A percentile compares a stretch with the other conserved stretches of the same genome.
These are phyloP conservation scores for Margarornis squamiger DNA, from an alignment of 2,797 vertebrate genomes.

Conservation along the genomic window DNA sequence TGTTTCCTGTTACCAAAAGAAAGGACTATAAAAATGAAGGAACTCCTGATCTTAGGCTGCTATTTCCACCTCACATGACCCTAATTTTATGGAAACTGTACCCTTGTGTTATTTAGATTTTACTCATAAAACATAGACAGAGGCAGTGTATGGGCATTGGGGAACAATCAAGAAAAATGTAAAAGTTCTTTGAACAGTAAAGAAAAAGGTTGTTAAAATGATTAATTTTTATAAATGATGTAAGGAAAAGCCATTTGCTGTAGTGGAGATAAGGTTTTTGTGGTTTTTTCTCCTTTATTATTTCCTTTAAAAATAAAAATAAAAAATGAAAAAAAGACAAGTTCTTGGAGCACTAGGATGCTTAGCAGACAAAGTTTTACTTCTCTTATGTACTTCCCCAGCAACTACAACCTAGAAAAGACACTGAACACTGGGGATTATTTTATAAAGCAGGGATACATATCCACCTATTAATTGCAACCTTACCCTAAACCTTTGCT, in stretches of 20 bases:
- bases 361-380: neutral
- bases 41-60: slow-evolving; percentile 44
- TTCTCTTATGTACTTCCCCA: neutral
- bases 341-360: neutral
- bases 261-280: neutral
- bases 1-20: slow-evolving; percentile 34
- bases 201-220: slow-evolving; percentile 15
- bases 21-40: slow-evolving; percentile 47
- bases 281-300: neutral
- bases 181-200: neutral
- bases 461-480: neutral
- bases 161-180: slow-evolving; percentile 49
- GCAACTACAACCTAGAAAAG: neutral
- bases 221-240: slow-evolving; percentile 15
- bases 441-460: neutral
- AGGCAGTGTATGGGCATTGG: neutral
- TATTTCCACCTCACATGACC: slow-evolving; percentile 30
- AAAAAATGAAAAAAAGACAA: neutral
- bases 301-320: neutral
- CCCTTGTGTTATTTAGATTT: slow-evolving; percentile 22
- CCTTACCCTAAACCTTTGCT: neutral
- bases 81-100: slow-evolving; percentile 13
- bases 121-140: slow-evolving; percentile 19
- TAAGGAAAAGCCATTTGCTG: slow-evolving; percentile 36
- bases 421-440: neutral